Evolutionary conservation across 2,113 vertebrate genomes (phyloP), one percentile per base, ranked within the genome.

Genomic region (Varanus komodoensis): DNA sequence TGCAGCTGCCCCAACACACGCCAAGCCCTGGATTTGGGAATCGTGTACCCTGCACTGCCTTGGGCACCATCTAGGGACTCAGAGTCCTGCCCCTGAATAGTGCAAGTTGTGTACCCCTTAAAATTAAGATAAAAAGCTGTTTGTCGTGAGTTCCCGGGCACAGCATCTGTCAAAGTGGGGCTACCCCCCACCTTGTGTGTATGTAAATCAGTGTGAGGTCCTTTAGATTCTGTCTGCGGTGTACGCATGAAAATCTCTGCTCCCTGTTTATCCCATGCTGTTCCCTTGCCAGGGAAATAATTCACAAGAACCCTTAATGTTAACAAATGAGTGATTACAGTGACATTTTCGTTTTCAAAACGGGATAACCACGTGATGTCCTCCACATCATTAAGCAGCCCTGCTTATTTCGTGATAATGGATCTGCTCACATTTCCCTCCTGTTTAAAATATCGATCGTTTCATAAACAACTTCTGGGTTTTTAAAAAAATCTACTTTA

Each of bases 341-440:
- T 75, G 85, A 38, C 73, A 74, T 90, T 92, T 94, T 94, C 88
- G 84, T 93, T 96, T 94, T 89, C 91, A 90, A 88, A 91, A 94
- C 90, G 93, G 15, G 4, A 71, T 88, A 7, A 86, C 74, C 86
- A 90, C 90, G 87, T 92, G 89, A 84, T 91, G 78, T 92, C 68
- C 89, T 94, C 92, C 67, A 91, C 92, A 82, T 23, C 57, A 78
- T 91, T 90, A 91, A 87, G 89, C 29, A 75, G 90, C 2, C 67
- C 2, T 38, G 79, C 48, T 93, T 21, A 75, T 86, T 93, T 89
- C 84, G 77, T 87, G 88, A 89, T 89, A 94, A 92, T 75, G 0
- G 12, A 57, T 82, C 23, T 68, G 71, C 90, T 93, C 73, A 90
- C 73, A 75, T 80, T 32, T 91, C 91, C 27, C 9, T 91, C 27